phyloP scores from a whole-genome alignment of 2,888 invertebrate genomes.

The Leucozona laternaria region DNA sequence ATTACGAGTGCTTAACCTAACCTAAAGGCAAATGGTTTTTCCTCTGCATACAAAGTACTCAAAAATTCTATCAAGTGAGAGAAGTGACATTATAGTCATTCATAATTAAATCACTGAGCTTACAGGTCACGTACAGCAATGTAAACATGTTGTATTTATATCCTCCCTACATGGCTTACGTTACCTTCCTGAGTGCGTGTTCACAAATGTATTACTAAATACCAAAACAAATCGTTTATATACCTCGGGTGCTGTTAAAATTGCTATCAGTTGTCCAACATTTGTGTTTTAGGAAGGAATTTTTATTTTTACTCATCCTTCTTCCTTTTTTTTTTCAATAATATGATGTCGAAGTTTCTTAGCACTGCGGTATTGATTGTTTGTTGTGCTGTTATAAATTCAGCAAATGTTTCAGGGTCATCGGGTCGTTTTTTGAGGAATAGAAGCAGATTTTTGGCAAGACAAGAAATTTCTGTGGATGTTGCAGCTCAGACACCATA shows the following conservation, averaged over 20 bases:
- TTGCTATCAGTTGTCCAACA: constrained; percentile 58
- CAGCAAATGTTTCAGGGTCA: constrained; percentile 39
- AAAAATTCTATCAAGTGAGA: constrained; percentile 21
- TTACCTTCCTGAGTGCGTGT: constrained; percentile 64
- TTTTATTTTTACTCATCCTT: neutral
- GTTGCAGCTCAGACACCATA: constrained; percentile 78
- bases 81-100: constrained; percentile 26
- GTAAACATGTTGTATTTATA: constrained; percentile 44
- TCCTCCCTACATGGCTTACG: constrained; percentile 46
- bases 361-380: neutral
- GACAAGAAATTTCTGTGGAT: constrained; percentile 53
- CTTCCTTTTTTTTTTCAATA: no score
- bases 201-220: constrained; percentile 46
- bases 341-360: constrained; percentile 38
- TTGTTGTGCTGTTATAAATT: constrained; percentile 9
- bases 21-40: constrained; percentile 33
- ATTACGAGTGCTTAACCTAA: constrained; percentile 20
- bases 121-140: constrained; percentile 59
- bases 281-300: constrained; percentile 43
- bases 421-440: constrained; percentile 37
- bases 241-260: constrained; percentile 40
- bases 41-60: constrained; percentile 59
- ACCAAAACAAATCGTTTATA: constrained; percentile 59
- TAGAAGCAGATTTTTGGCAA: constrained; percentile 48
- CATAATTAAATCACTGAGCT: constrained; percentile 58